phyloP scores from a whole-genome alignment of 2,797 vertebrate species.

The Cebuella pygmaea region DNA sequence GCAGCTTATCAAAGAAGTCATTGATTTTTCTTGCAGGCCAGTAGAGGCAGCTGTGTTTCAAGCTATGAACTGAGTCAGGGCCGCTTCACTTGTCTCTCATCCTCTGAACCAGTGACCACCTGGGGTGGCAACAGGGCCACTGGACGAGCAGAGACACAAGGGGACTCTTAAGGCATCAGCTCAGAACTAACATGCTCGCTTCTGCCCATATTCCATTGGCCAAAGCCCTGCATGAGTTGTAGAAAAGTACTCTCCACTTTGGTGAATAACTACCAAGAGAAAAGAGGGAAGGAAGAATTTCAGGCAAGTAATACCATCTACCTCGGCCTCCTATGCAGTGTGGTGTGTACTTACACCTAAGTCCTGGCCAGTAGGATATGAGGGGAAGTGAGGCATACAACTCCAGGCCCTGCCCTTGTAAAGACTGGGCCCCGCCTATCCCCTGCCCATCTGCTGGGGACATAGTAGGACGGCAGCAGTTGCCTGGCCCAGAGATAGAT shows the following conservation, averaged over 20 bases:
- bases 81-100: neutral
- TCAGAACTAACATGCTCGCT: neutral
- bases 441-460: neutral
- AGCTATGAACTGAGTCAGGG: neutral
- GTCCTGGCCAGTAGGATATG: neutral
- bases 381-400: neutral
- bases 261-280: neutral
- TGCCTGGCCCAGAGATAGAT: neutral
- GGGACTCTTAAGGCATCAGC: neutral
- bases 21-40: neutral
- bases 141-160: neutral
- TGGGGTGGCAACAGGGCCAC: neutral
- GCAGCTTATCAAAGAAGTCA: neutral
- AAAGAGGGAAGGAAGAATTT: neutral
- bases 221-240: neutral
- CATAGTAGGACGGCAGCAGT: neutral
- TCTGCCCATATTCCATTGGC: neutral
- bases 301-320: neutral
- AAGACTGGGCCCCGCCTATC: neutral
- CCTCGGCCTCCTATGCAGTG: neutral
- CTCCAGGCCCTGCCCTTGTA: neutral
- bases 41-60: neutral
- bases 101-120: neutral
- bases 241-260: neutral
- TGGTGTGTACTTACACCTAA: neutral